phyloP scores from a whole-genome alignment of 2,888 invertebrate genomes.

The Automeris io region DNA sequence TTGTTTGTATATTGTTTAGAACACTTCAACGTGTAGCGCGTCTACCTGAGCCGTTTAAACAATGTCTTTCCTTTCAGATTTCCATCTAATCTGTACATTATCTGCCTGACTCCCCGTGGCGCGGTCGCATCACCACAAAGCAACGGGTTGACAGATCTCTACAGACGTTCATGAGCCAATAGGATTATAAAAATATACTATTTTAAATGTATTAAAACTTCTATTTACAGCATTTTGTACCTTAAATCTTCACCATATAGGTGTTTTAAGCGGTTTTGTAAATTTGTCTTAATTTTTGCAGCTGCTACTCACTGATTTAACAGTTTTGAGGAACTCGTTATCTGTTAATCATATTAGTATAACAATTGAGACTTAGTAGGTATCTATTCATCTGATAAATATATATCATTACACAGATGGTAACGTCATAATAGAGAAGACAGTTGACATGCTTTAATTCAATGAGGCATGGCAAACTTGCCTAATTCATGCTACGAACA shows the following conservation, averaged over 20 bases:
- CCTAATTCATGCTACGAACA: no score
- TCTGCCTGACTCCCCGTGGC: constrained; percentile 58
- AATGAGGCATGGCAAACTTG: no score
- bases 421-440: neutral
- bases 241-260: constrained; percentile 27
- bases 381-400: neutral
- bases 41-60: constrained; percentile 66
- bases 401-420: neutral
- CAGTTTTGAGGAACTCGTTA: constrained; percentile 56
- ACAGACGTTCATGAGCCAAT: constrained; percentile 58
- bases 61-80: constrained; percentile 66
- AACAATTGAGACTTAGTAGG: constrained; percentile 1
- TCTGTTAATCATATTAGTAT: constrained; percentile 51
- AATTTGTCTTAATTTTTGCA: constrained; percentile 34
- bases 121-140: constrained; percentile 68
- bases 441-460: neutral
- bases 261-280: constrained; percentile 28
- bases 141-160: constrained; percentile 74
- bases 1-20: constrained; percentile 69
- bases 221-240: constrained; percentile 35
- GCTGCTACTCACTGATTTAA: constrained; percentile 41
- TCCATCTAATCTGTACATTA: constrained; percentile 71
- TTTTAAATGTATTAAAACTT: constrained; percentile 35
- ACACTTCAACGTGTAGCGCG: constrained; percentile 44
- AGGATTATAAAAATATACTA: constrained; percentile 61